Base-by-base conservation (phyloP, 2,888 invertebrate genomes). In the Prionchulus punctatus region DNA sequence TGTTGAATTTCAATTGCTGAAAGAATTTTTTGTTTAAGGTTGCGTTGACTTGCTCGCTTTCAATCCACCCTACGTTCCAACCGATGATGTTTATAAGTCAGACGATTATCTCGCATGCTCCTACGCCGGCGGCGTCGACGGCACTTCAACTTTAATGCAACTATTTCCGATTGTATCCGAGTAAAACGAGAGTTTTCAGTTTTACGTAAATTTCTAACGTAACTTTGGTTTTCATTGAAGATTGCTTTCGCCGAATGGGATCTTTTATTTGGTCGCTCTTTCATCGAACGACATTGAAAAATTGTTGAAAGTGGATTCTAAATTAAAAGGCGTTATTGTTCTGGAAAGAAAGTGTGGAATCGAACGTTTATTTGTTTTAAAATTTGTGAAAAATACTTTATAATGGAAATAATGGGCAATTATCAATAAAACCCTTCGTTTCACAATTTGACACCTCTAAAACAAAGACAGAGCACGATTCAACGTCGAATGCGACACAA, bases 31-130 rank as follows among this genome's bases (percentile, higher is more conserved):
- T 7, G 7, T 45, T 45, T 23, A 12, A 49, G 50, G 30, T 21
- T 12, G 7, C 28, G 61, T 69, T 26, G 96, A 98, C 78, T 65
- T 98, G 26, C 77, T 99, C 56, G 70, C 99, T 54, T 98, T 94
- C 69, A 98, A 98, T 79, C 96, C 98, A 1, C 98, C 98, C 0
- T 99, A 99, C 77, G 96, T 98, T 43, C 85, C 87, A 1, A 92
- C 92, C 1, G 80, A 82, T 7, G 75, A 80, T 48, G 75, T 78
- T 21, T 91, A 92, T 74, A 7, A 18, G 18, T 21, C 4, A 43
- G 49, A 31, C 23, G 30, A 26, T n/a, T 15, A 36, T 4, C 42
- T 42, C 12, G 30, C 30, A 18, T 18, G 27, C 4, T 57, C 42
- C 43, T 30, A 23, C 30, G 56, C 43, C n/a, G 56, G 56, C 26